Evolutionary conservation across 2,888 invertebrate genomes (phyloP).

Genomic region (Junonia oenone): DNA sequence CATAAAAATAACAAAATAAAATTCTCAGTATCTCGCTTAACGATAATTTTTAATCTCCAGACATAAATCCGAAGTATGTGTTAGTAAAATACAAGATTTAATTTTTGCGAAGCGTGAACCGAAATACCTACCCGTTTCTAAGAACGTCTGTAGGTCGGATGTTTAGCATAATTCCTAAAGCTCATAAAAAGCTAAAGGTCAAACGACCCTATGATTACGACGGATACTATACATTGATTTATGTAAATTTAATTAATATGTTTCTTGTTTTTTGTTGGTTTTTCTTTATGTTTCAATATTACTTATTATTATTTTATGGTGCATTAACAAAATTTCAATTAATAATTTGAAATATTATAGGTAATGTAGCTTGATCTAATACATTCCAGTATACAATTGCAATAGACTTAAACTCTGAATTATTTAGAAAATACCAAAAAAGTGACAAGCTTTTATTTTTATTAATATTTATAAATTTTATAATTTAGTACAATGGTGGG

Average conservation of each 20-base stretch:
- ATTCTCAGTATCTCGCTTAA: neutral
- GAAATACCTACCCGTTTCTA: constrained; percentile 35
- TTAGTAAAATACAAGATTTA: constrained; percentile 18
- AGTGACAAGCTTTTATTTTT: too few relatives aligned
- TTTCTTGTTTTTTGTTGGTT: too few relatives aligned
- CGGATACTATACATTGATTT: constrained; percentile 17
- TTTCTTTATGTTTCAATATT: too few relatives aligned
- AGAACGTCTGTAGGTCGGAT: constrained; percentile 47
- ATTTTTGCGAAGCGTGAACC: constrained; percentile 25
- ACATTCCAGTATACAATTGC: too few relatives aligned
- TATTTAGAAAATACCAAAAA: too few relatives aligned
- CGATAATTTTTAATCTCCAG: constrained; percentile 4
- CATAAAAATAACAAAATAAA: neutral
- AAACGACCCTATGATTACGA: constrained; percentile 34
- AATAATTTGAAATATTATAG: too few relatives aligned
- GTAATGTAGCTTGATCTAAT: too few relatives aligned
- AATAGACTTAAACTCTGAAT: too few relatives aligned
- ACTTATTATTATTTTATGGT: too few relatives aligned
- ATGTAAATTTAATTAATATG: constrained; percentile 14
- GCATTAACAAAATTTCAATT: too few relatives aligned
- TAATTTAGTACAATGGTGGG: too few relatives aligned
- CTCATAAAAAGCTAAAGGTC: constrained; percentile 40
- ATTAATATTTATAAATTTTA: too few relatives aligned
- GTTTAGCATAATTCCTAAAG: constrained; percentile 37
- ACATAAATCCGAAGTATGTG: constrained; percentile 20